These are phyloP conservation scores for Marmota monax DNA, from an alignment of 2,113 vertebrate genomes.

Conservation along the genomic window DNA sequence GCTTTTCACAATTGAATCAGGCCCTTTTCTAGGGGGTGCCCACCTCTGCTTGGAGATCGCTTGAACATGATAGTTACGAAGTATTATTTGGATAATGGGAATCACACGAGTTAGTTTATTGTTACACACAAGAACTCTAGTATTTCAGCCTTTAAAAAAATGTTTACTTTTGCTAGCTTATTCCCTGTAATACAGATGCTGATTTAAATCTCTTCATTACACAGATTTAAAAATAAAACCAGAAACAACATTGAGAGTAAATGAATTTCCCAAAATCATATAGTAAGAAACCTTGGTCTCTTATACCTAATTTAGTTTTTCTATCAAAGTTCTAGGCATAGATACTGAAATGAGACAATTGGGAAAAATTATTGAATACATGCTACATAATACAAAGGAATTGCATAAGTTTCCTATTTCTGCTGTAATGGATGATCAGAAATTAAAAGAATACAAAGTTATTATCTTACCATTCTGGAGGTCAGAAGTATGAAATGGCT, in stretches of 20 bases:
- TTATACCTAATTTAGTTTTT: not conserved
- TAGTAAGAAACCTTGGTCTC: not conserved
- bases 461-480: not conserved
- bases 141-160: slow-evolving; percentile 5
- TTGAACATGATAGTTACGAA: not conserved
- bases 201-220: not conserved
- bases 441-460: not conserved
- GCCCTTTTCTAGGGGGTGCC: not conserved
- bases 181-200: not conserved
- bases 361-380: not conserved
- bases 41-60: not conserved
- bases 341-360: not conserved
- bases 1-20: not conserved
- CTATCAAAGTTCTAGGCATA: not conserved
- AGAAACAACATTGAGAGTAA: not conserved
- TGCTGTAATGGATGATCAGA: not conserved
- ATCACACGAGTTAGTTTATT: not conserved
- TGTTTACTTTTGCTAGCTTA: slow-evolving; percentile 51
- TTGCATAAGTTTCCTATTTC: slow-evolving; percentile 27
- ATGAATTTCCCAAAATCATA: not conserved
- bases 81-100: not conserved
- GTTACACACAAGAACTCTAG: not conserved
- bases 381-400: slow-evolving; percentile 3
- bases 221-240: not conserved
- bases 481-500: not conserved